Base-by-base conservation (phyloP, 2,888 invertebrate species). In the Melolontha melolontha region DNA sequence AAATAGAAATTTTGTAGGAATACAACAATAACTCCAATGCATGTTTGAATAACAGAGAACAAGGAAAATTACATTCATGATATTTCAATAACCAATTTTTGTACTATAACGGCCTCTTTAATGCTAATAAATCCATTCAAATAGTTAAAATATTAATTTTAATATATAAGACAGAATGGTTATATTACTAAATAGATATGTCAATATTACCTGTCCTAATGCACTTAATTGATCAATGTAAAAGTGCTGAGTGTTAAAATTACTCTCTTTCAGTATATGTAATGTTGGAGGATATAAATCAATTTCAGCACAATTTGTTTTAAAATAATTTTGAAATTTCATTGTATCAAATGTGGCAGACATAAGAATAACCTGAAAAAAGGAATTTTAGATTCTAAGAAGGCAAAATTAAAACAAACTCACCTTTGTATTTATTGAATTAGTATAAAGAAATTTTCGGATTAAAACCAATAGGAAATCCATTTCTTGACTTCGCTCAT, bases 401-500 rank as follows among this genome's bases (percentile, higher is more conserved):
- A 22, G 1, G 5, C 34, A 12, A 5, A 42, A 40, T 12, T 11
- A 14, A 27, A 34, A 22, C 39, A 39, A 8, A 41, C 51, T 14
- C 77, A 88, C 86, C 83, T 91, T 92, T 0, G 90, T 89, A 68
- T 85, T 82, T 0, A 85, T 83, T 0, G 91, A 91, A 78, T 90
- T 90, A 0, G 90, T 88, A 69, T 88, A 84, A 29, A 95, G 83
- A 51, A 96, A 86, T 75, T 92, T 93, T 71, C 93, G 89, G 0
- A 97, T 90, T 8, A 98, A 84, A 10, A 97, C 85, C 17, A 98
- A 81, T 1, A 95, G 84, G 79, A 98, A 96, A 79, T 98, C 98
- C 87, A 96, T 94, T 27, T 97, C 94, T 79, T 94, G 91, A 74
- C 94, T 93, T 42, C 98, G 86, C 82, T 98, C 98, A 77, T 98